Evolutionary conservation across 2,888 invertebrate genomes (phyloP), one percentile per base, ranked within the genome.

Genomic region (Pasiphila rectangulata): DNA sequence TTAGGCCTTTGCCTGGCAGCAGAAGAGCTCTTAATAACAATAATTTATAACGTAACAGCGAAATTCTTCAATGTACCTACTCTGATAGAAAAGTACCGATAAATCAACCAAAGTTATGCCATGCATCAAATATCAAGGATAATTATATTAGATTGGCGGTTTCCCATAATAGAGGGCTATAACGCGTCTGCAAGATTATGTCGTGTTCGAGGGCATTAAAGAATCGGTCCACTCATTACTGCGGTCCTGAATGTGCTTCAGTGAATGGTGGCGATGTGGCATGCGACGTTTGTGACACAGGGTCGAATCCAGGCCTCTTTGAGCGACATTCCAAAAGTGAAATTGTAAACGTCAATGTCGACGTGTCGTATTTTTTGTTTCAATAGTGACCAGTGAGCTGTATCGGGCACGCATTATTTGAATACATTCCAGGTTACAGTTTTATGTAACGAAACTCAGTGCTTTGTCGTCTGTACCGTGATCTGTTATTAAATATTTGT

Each of bases 71-170:
- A 6, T 21, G 2, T 6, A 7, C 7, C 21, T 21, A 5, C 7
- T 21, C 7, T 7, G 4, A 21, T 6, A 21, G 7, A 2, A 21
- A 2, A 21, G 21, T 6, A 5, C 3, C 21, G 6, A 4, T 21
- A 7, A 2, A 2, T 21, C 21, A 21, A 17, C 17, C 0, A 32
- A 16, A 17, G 10, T 9, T 30, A 17, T n/a, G 12, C 15, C 10
- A 21, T 19, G 20, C 29, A 36, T 27, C 29, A 7, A 7, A 29
- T 34, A 38, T 24, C 44, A 15, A 29, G 15, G 6, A 23, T 23
- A 76, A 81, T 82, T 78, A 77, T 76, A 77, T 78, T 75, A 75
- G 72, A 79, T 78, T 62, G 69, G 68, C 69, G 61, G 78, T 73
- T 77, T 74, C 45, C 57, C 65, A 64, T 79, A 75, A 75, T 74